Base-by-base conservation (phyloP, 2,888 invertebrate species). In the Dascillus cervinus region DNA sequence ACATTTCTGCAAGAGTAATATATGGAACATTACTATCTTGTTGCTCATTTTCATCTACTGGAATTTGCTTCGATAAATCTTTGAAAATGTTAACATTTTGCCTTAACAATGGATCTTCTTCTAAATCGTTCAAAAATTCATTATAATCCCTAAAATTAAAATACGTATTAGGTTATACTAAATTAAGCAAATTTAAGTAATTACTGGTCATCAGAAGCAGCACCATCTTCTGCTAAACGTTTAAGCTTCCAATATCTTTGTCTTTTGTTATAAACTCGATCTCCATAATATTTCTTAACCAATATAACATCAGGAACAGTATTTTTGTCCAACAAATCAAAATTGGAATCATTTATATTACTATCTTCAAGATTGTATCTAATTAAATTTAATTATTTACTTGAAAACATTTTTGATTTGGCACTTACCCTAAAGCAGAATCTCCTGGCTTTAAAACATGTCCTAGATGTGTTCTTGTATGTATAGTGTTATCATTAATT, bases 121-220 rank as follows among this genome's bases (percentile, higher is more conserved):
- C 98, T 43, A 98, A 67, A 58, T 98, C 98, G 50, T 97, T 92
- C 65, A 97, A 70, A 69, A 98, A 98, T 49, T 95, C 95, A 50
- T 84, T 80, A 66, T 89, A 96, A 52, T 96, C 95, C 50, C 88
- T 90, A 63, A 13, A 67, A 61, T 15, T 20, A 20, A 23, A 25
- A 37, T 24, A 13, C 23, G 21, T 22, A 11, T 17, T 17, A 17
- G 5, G 17, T 17, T 17, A 17, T 17, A 17, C 17, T 4, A 10
- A 20, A 32, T 6, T 6, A 24, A 33, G 30, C 17, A 17, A 17
- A 6, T 17, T 4, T 8, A 17, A 6, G 17, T 17, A 34, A 63
- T 55, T 58, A 77, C 76, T 74, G 71, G 44, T 75, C 73, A 29
- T 74, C 77, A 13, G 77, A 62, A 29, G 72, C 73, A 1, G 73